A percentile compares a stretch with the other conserved stretches of the same genome.
These are phyloP conservation scores for Cantharis flavilabris DNA, from an alignment of 2,888 invertebrate genomes.

Conservation along the genomic window DNA sequence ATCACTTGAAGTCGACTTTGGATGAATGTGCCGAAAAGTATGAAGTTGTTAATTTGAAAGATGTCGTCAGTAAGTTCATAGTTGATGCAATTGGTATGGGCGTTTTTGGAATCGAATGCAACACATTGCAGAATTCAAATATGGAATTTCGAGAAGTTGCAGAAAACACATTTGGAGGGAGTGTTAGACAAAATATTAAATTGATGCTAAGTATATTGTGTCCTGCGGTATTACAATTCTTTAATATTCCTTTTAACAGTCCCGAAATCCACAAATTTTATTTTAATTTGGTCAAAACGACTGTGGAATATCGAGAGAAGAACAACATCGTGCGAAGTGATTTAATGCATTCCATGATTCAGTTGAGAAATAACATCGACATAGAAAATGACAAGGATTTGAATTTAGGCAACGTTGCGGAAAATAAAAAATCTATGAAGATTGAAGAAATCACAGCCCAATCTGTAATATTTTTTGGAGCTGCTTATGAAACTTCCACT, in stretches of 20 bases:
- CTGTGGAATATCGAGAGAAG: neutral
- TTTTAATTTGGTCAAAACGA: neutral
- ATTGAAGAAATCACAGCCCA: neutral
- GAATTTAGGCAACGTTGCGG: neutral
- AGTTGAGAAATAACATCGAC: neutral
- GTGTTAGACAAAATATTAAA: neutral
- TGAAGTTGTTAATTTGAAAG: neutral
- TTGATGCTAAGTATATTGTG: neutral
- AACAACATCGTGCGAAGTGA: neutral
- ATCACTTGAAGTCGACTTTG: neutral
- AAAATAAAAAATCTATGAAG: neutral
- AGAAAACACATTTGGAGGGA: neutral
- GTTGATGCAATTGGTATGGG: neutral
- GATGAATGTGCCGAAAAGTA: neutral
- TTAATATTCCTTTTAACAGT: neutral
- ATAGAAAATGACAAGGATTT: neutral
- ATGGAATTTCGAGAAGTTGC: neutral
- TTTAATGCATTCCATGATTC: neutral
- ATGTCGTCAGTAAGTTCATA: neutral
- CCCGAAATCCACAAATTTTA: neutral
- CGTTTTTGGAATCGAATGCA: neutral
- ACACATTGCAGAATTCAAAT: neutral
- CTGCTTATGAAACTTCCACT: neutral
- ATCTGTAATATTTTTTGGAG: neutral
- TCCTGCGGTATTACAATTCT: neutral